Percentiles rank a stretch among this genome's conserved stretches.
These are phyloP conservation scores for Elephas maximus DNA, from an alignment of 2,113 vertebrate genomes.

Conservation along the genomic window DNA sequence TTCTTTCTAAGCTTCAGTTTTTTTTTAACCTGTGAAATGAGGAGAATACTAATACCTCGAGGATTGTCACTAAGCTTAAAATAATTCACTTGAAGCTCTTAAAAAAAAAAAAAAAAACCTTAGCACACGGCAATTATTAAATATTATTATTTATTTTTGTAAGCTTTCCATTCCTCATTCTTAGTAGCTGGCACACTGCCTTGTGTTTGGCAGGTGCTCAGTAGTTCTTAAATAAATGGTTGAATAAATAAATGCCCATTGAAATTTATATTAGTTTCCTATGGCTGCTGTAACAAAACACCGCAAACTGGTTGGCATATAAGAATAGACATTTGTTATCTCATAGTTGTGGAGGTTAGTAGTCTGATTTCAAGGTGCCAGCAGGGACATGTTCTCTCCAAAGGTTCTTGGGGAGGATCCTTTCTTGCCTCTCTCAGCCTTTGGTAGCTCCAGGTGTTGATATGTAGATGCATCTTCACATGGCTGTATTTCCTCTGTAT, in stretches of 20 bases:
- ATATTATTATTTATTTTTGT: not conserved
- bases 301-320: no score
- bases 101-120: no score
- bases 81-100: slow-evolving; percentile 4
- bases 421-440: no score
- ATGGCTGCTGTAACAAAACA: no score
- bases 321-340: no score
- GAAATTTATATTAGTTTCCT: no score
- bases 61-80: slow-evolving; percentile 3
- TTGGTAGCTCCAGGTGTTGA: not conserved
- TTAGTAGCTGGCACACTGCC: not conserved
- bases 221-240: not conserved
- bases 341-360: no score
- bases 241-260: not conserved
- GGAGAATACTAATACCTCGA: not conserved
- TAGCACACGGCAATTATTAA: not conserved
- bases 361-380: no score
- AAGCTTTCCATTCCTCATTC: slow-evolving; percentile 40
- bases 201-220: not conserved
- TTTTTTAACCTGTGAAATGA: slow-evolving; percentile 2
- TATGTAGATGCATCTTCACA: not conserved
- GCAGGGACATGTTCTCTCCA: no score
- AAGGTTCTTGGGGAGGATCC: no score
- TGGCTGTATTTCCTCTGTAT: not conserved
- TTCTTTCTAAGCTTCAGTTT: not conserved